A percentile compares a stretch with the other conserved stretches of the same genome.
Evolutionary conservation across 2,113 vertebrate species (phyloP).

Genomic region (Gnathonemus echidnorhynchus): DNA sequence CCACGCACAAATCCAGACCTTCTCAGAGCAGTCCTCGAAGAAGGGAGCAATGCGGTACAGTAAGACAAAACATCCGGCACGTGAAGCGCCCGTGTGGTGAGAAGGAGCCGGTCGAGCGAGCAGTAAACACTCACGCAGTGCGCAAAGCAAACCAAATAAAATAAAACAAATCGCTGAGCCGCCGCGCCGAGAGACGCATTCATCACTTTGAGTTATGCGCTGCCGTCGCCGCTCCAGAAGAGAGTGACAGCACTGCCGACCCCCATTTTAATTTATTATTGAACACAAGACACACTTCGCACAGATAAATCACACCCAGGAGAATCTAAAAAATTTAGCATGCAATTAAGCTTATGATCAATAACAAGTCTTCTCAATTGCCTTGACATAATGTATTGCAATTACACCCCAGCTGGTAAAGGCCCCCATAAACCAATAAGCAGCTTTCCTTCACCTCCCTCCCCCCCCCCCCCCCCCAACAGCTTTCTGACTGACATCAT

Average conservation of each 20-base stretch:
- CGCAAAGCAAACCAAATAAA: not conserved
- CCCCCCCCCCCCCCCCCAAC: not conserved
- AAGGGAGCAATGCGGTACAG: not conserved
- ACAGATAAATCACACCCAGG: constrained; percentile 17
- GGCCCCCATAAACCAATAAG: not conserved
- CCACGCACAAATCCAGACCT: not conserved
- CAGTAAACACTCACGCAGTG: not conserved
- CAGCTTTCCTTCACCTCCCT: not conserved
- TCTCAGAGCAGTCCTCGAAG: not conserved
- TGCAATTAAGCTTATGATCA: constrained; percentile 19
- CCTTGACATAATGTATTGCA: constrained; percentile 3
- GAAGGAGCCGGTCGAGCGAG: not conserved
- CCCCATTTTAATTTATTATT: constrained; percentile 16
- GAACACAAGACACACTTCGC: constrained; percentile 3
- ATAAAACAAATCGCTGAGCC: not conserved
- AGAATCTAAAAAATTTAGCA: constrained; percentile 19
- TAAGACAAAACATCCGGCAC: not conserved
- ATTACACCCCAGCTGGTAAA: constrained; percentile 8
- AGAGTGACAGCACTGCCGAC: not conserved
- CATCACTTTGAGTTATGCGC: constrained; percentile 10
- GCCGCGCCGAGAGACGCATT: not conserved
- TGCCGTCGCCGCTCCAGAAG: not conserved
- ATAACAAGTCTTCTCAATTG: constrained; percentile 11
- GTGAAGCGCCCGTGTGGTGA: not conserved
- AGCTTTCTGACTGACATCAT: not conserved